Evolutionary conservation across 2,888 invertebrate genomes (phyloP).

Genomic region (Brenthis daphne): DNA sequence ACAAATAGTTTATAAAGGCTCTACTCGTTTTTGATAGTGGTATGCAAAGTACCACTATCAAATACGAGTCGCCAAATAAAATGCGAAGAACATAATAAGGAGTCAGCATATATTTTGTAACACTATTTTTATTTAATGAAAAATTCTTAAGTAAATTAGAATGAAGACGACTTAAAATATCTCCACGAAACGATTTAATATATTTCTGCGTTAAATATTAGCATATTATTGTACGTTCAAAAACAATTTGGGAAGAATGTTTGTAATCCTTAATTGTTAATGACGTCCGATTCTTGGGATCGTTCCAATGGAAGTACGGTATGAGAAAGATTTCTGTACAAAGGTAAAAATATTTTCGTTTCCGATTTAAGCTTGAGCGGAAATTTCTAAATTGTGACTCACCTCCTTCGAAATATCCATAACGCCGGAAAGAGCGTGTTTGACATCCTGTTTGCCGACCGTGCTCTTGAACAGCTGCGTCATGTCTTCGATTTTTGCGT

Average conservation of each 20-base stretch:
- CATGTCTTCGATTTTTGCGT: conserved; percentile 99
- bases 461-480: conserved; percentile 97
- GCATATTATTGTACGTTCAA: not conserved
- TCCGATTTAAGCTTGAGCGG: conserved; percentile 5
- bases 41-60: too few relatives aligned
- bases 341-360: not conserved
- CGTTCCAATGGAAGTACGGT: conserved; percentile 8
- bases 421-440: conserved; percentile 95
- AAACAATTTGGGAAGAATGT: not conserved
- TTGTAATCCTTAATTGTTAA: conserved; percentile 11
- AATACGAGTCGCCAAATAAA: too few relatives aligned
- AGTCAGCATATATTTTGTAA: too few relatives aligned
- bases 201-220: too few relatives aligned
- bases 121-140: too few relatives aligned
- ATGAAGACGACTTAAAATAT: too few relatives aligned
- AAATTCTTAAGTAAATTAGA: too few relatives aligned
- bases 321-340: not conserved
- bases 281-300: conserved; percentile 10
- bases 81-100: too few relatives aligned
- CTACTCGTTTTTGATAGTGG: too few relatives aligned
- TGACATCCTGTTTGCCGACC: conserved; percentile 95
- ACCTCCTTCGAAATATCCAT: conserved; percentile 93
- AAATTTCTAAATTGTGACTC: conserved; percentile 33
- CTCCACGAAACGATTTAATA: too few relatives aligned
- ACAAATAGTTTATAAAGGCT: too few relatives aligned